These are phyloP conservation scores for Crotalus viridis DNA, from an alignment of 2,113 vertebrate genomes.

Conservation along the genomic window DNA sequence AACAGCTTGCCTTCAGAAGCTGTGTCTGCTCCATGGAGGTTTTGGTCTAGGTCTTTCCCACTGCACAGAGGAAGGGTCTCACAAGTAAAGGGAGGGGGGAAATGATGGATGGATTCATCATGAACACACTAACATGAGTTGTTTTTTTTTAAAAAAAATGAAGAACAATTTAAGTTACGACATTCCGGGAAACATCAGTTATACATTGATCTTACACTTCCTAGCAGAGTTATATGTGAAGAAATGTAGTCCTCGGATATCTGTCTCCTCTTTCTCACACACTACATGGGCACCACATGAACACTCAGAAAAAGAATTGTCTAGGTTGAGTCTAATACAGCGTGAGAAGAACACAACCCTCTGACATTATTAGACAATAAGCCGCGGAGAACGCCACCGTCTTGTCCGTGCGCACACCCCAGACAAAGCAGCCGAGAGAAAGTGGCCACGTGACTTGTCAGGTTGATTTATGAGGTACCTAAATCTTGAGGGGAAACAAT, in stretches of 20 bases:
- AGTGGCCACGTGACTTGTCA: slow-evolving; percentile 57
- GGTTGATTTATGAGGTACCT: slow-evolving; percentile 64
- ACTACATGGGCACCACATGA: neutral
- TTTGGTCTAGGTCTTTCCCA: no score
- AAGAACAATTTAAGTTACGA: no score
- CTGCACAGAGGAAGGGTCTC: no score
- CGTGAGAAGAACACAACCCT: slow-evolving; percentile 4
- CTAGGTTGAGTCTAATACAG: slow-evolving; percentile 15
- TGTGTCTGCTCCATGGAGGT: no score
- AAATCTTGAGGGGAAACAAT: slow-evolving; percentile 52
- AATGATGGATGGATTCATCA: no score
- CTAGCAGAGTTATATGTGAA: slow-evolving; percentile 17
- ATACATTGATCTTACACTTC: slow-evolving; percentile 25
- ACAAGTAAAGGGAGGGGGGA: no score
- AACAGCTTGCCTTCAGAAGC: no score
- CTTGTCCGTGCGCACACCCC: slow-evolving; percentile 32
- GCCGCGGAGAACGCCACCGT: slow-evolving; percentile 7
- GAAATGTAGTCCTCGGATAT: slow-evolving; percentile 19
- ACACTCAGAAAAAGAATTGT: neutral
- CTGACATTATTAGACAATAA: slow-evolving; percentile 47
- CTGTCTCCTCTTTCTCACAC: neutral
- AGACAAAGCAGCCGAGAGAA: slow-evolving; percentile 52
- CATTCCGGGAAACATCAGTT: neutral
- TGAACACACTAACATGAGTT: no score
- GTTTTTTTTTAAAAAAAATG: no score